These are phyloP conservation scores for Rousettus madagascariensis DNA, from an alignment of 2,797 vertebrate species.

Conservation along the genomic window DNA sequence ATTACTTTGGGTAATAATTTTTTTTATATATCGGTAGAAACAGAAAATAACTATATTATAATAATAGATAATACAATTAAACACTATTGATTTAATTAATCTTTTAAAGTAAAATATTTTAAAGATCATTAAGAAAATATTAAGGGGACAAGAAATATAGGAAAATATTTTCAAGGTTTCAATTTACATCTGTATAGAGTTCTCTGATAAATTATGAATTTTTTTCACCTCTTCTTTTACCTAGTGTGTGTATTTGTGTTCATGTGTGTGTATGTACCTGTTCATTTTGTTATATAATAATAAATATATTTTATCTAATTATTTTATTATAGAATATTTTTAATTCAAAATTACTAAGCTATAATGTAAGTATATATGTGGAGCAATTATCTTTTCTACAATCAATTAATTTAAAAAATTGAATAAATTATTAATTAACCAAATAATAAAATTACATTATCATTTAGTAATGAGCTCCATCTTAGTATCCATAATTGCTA, in stretches of 20 bases:
- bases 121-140: background rate
- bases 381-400: background rate
- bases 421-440: background rate
- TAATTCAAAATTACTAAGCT: background rate
- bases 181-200: background rate
- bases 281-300: background rate
- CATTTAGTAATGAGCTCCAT: background rate
- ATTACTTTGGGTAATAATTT: background rate
- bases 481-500: background rate
- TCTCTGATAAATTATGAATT: background rate
- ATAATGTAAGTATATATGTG: background rate
- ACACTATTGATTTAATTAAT: background rate
- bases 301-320: background rate
- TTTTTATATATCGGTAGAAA: background rate
- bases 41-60: background rate
- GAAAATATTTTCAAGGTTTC: background rate
- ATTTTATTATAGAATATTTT: background rate
- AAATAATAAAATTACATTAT: background rate
- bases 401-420: background rate
- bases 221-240: background rate
- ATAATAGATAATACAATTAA: background rate
- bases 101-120: background rate
- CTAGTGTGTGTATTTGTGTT: background rate
- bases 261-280: accelerated
- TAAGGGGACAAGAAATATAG: background rate